Base-by-base conservation (phyloP, 1,140 invertebrate species). In the Heliconius hermathena region DNA sequence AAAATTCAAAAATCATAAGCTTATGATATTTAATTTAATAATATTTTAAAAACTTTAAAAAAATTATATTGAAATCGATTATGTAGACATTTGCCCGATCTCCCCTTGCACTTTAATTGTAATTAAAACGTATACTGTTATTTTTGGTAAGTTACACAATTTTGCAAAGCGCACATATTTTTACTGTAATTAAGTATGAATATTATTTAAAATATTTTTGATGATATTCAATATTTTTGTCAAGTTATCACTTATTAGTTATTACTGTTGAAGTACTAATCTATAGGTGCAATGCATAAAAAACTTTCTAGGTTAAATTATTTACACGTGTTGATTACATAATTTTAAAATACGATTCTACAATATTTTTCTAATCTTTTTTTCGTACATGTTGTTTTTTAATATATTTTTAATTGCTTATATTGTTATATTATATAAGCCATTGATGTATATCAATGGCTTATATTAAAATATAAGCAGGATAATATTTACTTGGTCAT, bases 281-380 rank as follows among this genome's bases (percentile, higher is more conserved):
- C n/a, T n/a, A 2, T 66, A 29, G n/a, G 22, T 16, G 13, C 11
- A 66, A 13, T 22, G 60, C 60, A 66, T 57, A 29, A 60, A 60
- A 22, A 26, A 60, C 57, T 60, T 22, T 22, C 22, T 60, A 60
- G 57, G 57, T 22, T 60, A 26, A 29, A 66, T 66, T 79, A 72
- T 36, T 54, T 49, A 33, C 73, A 76, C 41, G 73, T 49, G 74
- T 57, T n/a, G 26, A 29, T 76, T 70, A 76, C 38, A 8, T 76
- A 71, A 76, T 46, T 13, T 46, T 3, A 46, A 46, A 16, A 4
- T 46, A 46, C 41, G 0, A 46, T 46, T 46, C 41, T 46, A 46
- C 41, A 46, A 46, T 46, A 46, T 46, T 46, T 46, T 46, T 46
- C 11, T 0, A 46, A 13, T 13, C 41, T 46, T 16, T 46, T 4